These are phyloP conservation scores for Falcaria lacertinaria DNA, from an alignment of 2,888 invertebrate genomes.

Conservation along the genomic window DNA sequence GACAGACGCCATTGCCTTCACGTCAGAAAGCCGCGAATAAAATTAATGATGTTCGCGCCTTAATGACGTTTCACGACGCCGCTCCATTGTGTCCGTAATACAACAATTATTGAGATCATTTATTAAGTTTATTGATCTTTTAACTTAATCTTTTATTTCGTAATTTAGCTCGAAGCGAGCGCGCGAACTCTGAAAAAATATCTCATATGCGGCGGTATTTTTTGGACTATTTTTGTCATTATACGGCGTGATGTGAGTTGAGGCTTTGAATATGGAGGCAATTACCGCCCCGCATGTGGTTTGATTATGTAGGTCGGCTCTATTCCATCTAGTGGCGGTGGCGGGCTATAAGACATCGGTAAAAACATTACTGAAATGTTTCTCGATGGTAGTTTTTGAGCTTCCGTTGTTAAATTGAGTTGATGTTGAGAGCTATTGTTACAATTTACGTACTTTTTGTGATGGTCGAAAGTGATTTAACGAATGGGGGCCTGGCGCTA, in stretches of 20 bases:
- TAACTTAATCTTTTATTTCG: constrained; percentile 80
- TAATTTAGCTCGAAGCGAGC: constrained; percentile 75
- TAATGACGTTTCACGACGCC: constrained; percentile 79
- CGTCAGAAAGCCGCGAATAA: constrained; percentile 78
- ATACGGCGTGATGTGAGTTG: constrained; percentile 78
- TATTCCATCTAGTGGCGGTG: constrained; percentile 71
- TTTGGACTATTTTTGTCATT: constrained; percentile 80
- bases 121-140: constrained; percentile 81
- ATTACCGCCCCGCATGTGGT: constrained; percentile 79
- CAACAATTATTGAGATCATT: constrained; percentile 81
- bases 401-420: constrained; percentile 77
- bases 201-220: constrained; percentile 76
- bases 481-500: constrained; percentile 20
- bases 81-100: constrained; percentile 79
- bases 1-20: constrained; percentile 78
- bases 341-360: constrained; percentile 61
- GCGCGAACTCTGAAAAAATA: constrained; percentile 76
- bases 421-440: constrained; percentile 63
- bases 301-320: constrained; percentile 73
- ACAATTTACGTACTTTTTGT: constrained; percentile 46
- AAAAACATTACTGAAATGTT: constrained; percentile 71
- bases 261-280: constrained; percentile 77
- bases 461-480: constrained; percentile 34
- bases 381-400: constrained; percentile 61
- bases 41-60: constrained; percentile 79